These are phyloP conservation scores for Cerceris rybyensis DNA, from an alignment of 2,888 invertebrate species.

Conservation along the genomic window DNA sequence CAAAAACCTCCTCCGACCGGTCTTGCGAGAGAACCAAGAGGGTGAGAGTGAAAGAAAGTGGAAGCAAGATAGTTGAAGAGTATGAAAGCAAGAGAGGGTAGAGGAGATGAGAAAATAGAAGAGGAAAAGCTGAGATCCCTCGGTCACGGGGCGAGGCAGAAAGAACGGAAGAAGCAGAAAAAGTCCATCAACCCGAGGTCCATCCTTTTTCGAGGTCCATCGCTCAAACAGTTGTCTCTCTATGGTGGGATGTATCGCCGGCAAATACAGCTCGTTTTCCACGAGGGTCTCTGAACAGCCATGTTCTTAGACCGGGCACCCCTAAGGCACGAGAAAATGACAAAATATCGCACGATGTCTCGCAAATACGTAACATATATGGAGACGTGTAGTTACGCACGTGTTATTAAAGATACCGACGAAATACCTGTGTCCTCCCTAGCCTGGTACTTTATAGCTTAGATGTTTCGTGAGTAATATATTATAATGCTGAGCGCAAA, in stretches of 20 bases:
- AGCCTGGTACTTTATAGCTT: slow-evolving; percentile 34
- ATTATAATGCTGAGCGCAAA: slow-evolving; percentile 8
- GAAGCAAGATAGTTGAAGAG: too few species aligned
- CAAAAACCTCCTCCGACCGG: slow-evolving; percentile 37
- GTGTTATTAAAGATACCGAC: slow-evolving; percentile 53
- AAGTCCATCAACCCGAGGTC: slow-evolving; percentile 45
- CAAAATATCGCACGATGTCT: slow-evolving; percentile 32
- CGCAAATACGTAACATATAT: not conserved
- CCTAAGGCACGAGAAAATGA: not conserved
- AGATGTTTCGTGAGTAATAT: not conserved
- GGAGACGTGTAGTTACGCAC: not conserved
- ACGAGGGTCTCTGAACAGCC: not conserved
- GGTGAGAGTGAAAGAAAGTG: too few species aligned
- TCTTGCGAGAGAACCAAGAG: not conserved
- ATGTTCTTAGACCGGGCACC: not conserved
- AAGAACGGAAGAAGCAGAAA: slow-evolving; percentile 37
- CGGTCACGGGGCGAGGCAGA: slow-evolving; percentile 5
- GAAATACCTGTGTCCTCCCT: slow-evolving; percentile 17
- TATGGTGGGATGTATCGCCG: slow-evolving; percentile 13
- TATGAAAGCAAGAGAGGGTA: not conserved
- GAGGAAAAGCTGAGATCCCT: not conserved
- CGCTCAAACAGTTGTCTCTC: slow-evolving; percentile 38
- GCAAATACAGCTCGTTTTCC: slow-evolving; percentile 16
- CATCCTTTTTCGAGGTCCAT: slow-evolving; percentile 36
- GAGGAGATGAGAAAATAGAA: not conserved